Conservation (phyloP, 2,888 invertebrate species). For the Chalcosyrphus nemorum region DNA sequence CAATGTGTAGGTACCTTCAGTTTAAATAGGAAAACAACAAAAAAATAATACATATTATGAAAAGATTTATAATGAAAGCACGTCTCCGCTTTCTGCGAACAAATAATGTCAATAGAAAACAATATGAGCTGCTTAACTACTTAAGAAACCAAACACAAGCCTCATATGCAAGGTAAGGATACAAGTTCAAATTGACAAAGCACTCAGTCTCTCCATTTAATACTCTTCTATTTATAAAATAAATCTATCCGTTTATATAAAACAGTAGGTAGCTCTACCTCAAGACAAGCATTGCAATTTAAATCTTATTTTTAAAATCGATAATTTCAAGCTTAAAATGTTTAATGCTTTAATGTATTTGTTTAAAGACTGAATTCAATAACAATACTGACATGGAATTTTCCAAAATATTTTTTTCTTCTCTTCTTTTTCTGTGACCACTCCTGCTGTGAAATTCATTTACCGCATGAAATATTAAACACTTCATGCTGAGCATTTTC, state of each 20-base stretch:
- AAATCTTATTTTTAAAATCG: not conserved
- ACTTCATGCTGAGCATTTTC: not conserved
- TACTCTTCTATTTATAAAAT: not conserved
- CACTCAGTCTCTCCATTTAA: not conserved
- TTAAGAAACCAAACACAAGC: not conserved
- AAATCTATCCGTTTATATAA: not conserved
- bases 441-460: conserved; percentile 20
- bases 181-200: not conserved
- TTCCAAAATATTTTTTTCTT: not conserved
- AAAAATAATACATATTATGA: too few species aligned
- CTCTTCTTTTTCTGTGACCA: not conserved
- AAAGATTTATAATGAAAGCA: not conserved
- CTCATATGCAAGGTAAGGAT: not conserved
- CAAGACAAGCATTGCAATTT: not conserved
- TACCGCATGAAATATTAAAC: conserved; percentile 22
- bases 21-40: too few species aligned
- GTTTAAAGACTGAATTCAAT: not conserved
- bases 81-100: too few species aligned
- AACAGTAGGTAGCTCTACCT: not conserved
- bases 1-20: too few species aligned
- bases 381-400: not conserved
- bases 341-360: not conserved
- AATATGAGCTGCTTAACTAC: not conserved
- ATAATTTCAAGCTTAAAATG: not conserved
- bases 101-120: too few species aligned